Percentiles rank a stretch among this genome's conserved stretches.
phyloP scores from a whole-genome alignment of 2,888 invertebrate species.

The Junonia oenone region DNA sequence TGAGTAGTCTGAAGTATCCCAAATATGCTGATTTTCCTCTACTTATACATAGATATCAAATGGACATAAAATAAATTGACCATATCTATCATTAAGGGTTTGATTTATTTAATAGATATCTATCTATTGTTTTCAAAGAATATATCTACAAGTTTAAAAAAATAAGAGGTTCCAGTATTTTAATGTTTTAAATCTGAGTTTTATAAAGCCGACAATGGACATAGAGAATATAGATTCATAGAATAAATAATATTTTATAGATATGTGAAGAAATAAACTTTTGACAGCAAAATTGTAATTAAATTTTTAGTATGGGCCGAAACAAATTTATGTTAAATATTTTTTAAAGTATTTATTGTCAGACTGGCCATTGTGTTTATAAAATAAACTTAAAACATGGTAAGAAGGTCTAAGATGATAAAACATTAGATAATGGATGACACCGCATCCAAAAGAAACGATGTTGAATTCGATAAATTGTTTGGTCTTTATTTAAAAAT shows the following conservation, averaged over 20 bases:
- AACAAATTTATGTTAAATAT: constrained; percentile 12
- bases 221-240: not conserved
- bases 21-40: too few relatives aligned
- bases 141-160: not conserved
- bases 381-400: constrained; percentile 11
- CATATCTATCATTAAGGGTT: too few relatives aligned
- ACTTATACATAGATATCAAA: too few relatives aligned
- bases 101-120: too few relatives aligned
- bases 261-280: not conserved
- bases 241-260: not conserved
- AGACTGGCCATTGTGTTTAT: not conserved
- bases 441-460: constrained; percentile 50
- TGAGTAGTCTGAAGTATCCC: too few relatives aligned
- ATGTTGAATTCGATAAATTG: constrained; percentile 45
- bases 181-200: not conserved
- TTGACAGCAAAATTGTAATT: constrained; percentile 8
- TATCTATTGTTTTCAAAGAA: too few relatives aligned
- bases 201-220: not conserved
- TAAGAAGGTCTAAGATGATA: constrained; percentile 2
- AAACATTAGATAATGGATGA: constrained; percentile 55
- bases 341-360: not conserved
- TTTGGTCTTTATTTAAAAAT: constrained; percentile 47
- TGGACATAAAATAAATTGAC: too few relatives aligned
- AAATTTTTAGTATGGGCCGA: constrained; percentile 7
- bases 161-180: not conserved